Evolutionary conservation across 1,140 invertebrate genomes (phyloP), one percentile per base, ranked within the genome.

Genomic region (Drosophila murphyi): DNA sequence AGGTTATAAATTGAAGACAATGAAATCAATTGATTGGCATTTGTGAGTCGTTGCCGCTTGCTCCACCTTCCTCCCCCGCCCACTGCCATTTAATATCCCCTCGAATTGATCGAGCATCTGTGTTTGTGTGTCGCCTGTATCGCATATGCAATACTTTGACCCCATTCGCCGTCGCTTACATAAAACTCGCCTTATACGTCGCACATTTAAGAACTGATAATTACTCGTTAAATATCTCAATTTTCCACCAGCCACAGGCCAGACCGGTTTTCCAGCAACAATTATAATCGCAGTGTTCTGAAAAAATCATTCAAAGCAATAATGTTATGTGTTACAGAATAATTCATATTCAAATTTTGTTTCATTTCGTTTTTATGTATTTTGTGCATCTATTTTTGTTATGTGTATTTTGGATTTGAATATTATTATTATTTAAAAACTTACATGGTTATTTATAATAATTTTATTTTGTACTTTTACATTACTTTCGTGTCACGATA

Each of bases 1-100:
- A 78, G 77, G 80, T 89, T 89, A 89, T 89, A 89, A 89, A 89
- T 89, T 89, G 81, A 89, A 89, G 86, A 89, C 85, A 89, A 89
- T 89, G 86, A 89, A 89, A 81, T 89, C 85, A 89, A 89, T 89
- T 89, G 85, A 89, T 89, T 89, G 85, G 78, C 85, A 81, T 89
- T 78, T 89, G 65, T 78, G 59, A 78, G 60, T 48, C 60, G 57
- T 61, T 63, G 75, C 67, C 41, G 10, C 3, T 3, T n/a, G 2
- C 39, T n/a, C 10, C 39, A n/a, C 39, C 39, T n/a, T n/a, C 54
- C 39, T n/a, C 39, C 54, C 55, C 31, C 34, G 8, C n/a, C 48
- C 5, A 10, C 61, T 47, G 47, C 62, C 20, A 78, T 69, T 74
- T 69, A 80, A 68, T 78, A 47, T 31, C 41, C 47, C 29, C 10